Percentiles rank a stretch among this genome's conserved stretches.
Conservation (phyloP, 2,113 vertebrate species). For the Sander vitreus region DNA sequence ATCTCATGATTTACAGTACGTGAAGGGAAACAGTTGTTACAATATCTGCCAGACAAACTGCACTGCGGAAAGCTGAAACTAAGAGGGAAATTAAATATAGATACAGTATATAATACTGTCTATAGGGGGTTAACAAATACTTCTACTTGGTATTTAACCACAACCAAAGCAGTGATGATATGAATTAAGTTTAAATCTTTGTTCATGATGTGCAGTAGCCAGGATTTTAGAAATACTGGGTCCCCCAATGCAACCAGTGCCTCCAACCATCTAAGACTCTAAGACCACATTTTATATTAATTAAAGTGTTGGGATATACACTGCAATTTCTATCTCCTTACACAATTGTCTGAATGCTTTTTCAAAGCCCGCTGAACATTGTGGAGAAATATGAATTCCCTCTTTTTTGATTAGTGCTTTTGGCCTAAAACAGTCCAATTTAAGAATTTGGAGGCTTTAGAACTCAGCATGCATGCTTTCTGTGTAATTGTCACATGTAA, state of each 20-base stretch:
- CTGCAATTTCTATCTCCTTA: background rate
- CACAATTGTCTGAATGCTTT: background rate
- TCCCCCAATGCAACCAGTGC: background rate
- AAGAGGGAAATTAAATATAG: background rate
- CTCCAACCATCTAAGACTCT: too few relatives aligned
- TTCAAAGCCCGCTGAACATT: background rate
- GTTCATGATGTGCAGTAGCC: background rate
- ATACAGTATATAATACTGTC: background rate
- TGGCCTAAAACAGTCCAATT: background rate
- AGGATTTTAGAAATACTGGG: background rate
- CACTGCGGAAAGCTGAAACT: background rate
- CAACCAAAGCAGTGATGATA: background rate
- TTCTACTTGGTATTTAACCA: background rate
- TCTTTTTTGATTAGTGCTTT: background rate
- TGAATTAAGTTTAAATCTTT: background rate
- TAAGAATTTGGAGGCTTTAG: background rate
- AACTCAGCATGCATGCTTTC: background rate
- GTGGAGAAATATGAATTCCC: background rate
- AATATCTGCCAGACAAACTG: background rate
- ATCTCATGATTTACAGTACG: background rate
- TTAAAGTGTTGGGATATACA: background rate
- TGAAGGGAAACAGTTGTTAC: background rate
- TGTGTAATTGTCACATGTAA: background rate
- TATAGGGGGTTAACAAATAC: background rate
- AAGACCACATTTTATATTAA: background rate